Conservation (phyloP, 2,113 vertebrate species). For the Arvicanthis niloticus region DNA sequence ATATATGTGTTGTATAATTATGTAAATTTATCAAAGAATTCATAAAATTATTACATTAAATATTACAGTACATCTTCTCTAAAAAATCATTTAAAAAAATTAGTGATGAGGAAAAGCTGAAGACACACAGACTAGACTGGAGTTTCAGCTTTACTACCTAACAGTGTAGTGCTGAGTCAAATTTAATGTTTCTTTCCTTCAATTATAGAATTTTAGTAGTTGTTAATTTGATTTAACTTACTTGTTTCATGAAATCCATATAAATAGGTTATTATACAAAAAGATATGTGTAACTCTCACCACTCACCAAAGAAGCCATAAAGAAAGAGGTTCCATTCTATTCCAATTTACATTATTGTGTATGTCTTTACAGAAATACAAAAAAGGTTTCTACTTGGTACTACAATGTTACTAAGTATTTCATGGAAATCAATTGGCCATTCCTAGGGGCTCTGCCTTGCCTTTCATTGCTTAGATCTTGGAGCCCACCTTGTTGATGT, state of each 20-base stretch:
- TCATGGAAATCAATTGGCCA: not conserved
- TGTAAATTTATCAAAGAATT: not conserved
- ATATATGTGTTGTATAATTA: not conserved
- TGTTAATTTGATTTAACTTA: not conserved
- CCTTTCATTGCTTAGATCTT: not conserved
- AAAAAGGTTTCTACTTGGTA: not conserved
- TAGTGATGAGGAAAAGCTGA: not conserved
- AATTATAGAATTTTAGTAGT: not conserved
- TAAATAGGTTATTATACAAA: not conserved
- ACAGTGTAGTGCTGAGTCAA: not conserved
- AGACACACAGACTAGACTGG: not conserved
- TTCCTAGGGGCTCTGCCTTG: not conserved
- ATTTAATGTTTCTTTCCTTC: not conserved
- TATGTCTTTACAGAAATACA: not conserved
- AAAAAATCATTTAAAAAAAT: not conserved
- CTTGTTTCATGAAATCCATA: not conserved
- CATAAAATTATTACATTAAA: not conserved
- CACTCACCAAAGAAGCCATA: not conserved
- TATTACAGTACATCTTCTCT: not conserved
- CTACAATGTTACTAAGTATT: not conserved
- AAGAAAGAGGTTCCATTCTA: not conserved
- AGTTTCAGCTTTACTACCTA: not conserved
- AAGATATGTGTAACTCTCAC: not conserved
- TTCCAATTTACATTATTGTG: not conserved
- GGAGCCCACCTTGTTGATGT: not conserved